phyloP scores from a whole-genome alignment of 2,797 vertebrate genomes.

The Cyprinodon diabolis region DNA sequence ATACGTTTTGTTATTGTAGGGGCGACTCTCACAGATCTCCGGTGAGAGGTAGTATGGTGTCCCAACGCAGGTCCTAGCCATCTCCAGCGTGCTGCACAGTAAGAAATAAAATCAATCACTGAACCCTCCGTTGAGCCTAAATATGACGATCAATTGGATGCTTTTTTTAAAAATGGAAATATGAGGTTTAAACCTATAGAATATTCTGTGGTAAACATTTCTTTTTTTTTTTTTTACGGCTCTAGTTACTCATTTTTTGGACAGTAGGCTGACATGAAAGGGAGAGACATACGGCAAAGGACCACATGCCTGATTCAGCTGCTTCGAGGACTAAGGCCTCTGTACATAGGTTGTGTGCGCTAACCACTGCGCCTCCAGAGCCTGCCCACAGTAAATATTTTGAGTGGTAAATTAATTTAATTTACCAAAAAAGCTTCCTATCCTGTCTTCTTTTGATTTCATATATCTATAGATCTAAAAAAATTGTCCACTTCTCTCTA shows the following conservation, averaged over 20 bases:
- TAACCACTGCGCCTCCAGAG: too few species aligned
- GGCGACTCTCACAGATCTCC: constrained; percentile 92
- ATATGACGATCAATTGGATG: not conserved
- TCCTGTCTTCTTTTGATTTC: not conserved
- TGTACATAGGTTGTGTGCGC: too few species aligned
- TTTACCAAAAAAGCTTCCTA: not conserved
- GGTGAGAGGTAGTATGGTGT: constrained; percentile 94
- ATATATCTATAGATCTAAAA: not conserved
- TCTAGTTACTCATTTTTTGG: too few species aligned
- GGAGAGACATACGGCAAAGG: too few species aligned
- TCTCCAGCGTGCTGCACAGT: constrained; percentile 84
- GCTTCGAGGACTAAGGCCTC: too few species aligned
- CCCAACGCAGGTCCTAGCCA: constrained; percentile 88
- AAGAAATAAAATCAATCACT: constrained; percentile 1
- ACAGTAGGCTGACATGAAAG: too few species aligned
- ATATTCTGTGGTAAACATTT: not conserved
- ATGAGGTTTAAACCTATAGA: not conserved
- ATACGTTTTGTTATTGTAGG: constrained; percentile 94
- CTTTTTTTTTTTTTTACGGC: too few species aligned
- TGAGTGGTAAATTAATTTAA: not conserved
- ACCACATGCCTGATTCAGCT: too few species aligned
- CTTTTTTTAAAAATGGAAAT: not conserved
- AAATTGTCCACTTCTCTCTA: not conserved
- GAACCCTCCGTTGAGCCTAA: not conserved
- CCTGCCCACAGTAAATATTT: not conserved